Percentiles rank a stretch among this genome's conserved stretches.
phyloP scores from a whole-genome alignment of 2,888 invertebrate species.

The Catotricha subobsoleta region DNA sequence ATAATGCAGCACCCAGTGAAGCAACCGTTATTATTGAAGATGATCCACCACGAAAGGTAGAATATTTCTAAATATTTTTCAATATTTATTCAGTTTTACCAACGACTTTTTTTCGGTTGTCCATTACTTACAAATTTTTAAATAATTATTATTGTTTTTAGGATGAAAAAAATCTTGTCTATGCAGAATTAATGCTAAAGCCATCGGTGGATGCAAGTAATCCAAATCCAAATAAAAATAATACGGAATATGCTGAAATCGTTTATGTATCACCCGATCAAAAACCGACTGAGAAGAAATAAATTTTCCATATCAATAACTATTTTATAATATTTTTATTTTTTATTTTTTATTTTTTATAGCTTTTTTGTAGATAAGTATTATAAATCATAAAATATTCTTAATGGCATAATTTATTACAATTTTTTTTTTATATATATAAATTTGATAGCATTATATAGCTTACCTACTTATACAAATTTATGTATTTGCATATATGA shows the following conservation, averaged over 20 bases:
- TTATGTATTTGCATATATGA: too few relatives aligned
- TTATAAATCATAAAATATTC: too few relatives aligned
- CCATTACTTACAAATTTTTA: too few relatives aligned
- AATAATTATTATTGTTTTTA: slow-evolving; percentile 14
- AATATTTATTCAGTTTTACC: not conserved
- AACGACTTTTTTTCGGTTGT: too few relatives aligned
- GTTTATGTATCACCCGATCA: slow-evolving; percentile 33
- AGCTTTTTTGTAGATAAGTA: too few relatives aligned
- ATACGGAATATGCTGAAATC: slow-evolving; percentile 67
- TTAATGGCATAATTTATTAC: too few relatives aligned
- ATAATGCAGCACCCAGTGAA: slow-evolving; percentile 9
- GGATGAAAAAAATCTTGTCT: slow-evolving; percentile 47
- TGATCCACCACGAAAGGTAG: slow-evolving; percentile 7
- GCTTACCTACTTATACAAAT: too few relatives aligned
- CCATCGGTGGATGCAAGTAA: slow-evolving; percentile 27
- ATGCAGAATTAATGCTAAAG: slow-evolving; percentile 50
- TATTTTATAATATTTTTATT: too few relatives aligned
- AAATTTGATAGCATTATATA: too few relatives aligned
- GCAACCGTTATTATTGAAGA: slow-evolving; percentile 8
- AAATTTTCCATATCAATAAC: too few relatives aligned
- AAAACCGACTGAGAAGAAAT: not conserved
- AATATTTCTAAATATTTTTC: not conserved
- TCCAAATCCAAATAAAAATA: slow-evolving; percentile 37
- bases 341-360: too few relatives aligned
- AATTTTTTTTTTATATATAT: too few relatives aligned